phyloP scores from a whole-genome alignment of 2,797 vertebrate species.

The Catostomus latipinnis region DNA sequence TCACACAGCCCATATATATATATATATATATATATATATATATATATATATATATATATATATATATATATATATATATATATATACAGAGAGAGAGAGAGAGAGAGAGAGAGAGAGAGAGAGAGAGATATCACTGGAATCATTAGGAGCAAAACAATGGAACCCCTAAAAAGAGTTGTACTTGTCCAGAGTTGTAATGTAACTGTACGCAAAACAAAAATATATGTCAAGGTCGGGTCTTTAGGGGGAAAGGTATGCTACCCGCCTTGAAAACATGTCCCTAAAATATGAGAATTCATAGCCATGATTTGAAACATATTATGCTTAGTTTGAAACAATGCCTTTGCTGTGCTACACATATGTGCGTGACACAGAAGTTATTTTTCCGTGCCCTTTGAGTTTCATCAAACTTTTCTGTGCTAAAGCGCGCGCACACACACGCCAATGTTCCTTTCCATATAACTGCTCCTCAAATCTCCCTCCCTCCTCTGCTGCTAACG shows the following conservation, averaged over 20 bases:
- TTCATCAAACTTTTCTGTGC: constrained; percentile 72
- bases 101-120: no score
- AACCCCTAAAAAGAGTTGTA: background rate
- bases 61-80: constrained; percentile 49
- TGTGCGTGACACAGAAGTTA: background rate
- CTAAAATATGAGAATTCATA: background rate
- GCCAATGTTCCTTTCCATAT: constrained; percentile 33
- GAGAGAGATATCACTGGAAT: background rate
- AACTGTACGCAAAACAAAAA: background rate
- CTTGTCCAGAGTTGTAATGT: background rate
- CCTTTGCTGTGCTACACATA: background rate
- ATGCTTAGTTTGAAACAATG: background rate
- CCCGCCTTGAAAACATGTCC: background rate
- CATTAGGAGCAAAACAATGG: constrained; percentile 1
- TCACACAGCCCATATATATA: constrained; percentile 62
- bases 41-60: constrained; percentile 53
- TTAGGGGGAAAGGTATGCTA: no score
- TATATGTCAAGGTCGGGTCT: background rate
- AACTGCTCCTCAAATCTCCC: constrained; percentile 36
- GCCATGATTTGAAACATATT: background rate
- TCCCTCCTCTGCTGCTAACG: constrained; percentile 49
- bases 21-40: background rate
- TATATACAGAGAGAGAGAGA: constrained; percentile 20
- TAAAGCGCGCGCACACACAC: constrained; percentile 64
- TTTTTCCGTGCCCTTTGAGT: constrained; percentile 63